Evolutionary conservation across 1,140 invertebrate genomes (phyloP), one percentile per base, ranked within the genome.

Genomic region (Lepidurus arcticus): DNA sequence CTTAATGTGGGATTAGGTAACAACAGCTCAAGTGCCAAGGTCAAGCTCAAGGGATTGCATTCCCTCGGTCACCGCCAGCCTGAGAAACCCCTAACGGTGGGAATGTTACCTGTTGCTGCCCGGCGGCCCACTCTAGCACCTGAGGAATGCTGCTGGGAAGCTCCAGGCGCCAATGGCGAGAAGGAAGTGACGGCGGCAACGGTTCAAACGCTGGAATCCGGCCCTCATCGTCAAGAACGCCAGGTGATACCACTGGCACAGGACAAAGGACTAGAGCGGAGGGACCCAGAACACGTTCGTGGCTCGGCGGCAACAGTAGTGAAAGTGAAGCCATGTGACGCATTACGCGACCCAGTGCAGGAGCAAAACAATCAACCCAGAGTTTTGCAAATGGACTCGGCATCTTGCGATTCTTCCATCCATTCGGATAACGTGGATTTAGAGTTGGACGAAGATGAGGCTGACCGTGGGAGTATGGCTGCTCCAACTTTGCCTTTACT

Each of bases 161-260:
- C 16, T 21, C 16, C 13, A 65, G 21, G 16, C 16, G 53, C 53
- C 53, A 65, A 65, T 65, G 53, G 53, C 16, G 9, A 65, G 3
- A 65, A 65, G 53, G 53, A 65, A 65, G 53, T 65, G 53, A 21
- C 53, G 53, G 53, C 53, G 53, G 16, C 53, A 65, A 65, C 53
- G 16, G 16, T 65, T 65, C 53, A 65, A 65, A 65, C n/a, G 16
- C 53, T 21, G 16, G 8, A n/a, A 65, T 65, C 53, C 21, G 16
- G 16, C 53, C 16, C 6, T 65, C 53, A 13, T 65, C 53, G 16
- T 16, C 16, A 65, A 65, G 53, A 65, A 65, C 21, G 53, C 53
- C 53, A 65, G 53, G 53, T 65, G 53, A 65, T 65, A 13, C 53
- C 16, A 65, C n/a, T 21, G 53, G 5, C 53, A 7, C 16, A 65